Base-by-base conservation (phyloP, 2,113 vertebrate species). In the Syrmaticus mikado region DNA sequence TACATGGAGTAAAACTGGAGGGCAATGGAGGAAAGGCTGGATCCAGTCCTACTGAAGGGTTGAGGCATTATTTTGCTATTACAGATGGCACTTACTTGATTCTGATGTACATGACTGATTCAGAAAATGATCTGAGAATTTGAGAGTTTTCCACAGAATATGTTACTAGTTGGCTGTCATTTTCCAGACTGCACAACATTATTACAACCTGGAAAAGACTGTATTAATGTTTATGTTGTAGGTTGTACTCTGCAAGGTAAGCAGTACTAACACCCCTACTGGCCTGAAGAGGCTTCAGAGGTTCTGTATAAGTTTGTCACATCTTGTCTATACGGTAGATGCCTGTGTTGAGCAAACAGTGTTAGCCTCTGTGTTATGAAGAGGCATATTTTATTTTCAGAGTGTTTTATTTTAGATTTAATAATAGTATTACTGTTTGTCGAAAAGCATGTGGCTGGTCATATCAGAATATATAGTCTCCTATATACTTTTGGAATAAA, bases 391-490 rank as follows among this genome's bases (percentile, higher is more conserved):
- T 57, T 57, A 57, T 57, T 57, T 53, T 32, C 17, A 30, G 22
- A 86, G 83, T 76, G 20, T 83, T 93, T 89, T 75, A 93, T 91
- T 95, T 88, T 71, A 90, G 78, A 87, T 74, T 64, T 92, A 80
- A 72, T 92, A 92, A 85, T 75, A 52, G 8, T 53, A 46, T 79
- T 74, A 46, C 72, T 91, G 71, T 68, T 91, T 60, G 72, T 38
- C 64, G 38, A 67, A 68, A 92, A 78, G 45, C 24, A 65, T 22
- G 6, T 94, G 74, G 77, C 88, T 89, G 77, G 61, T n/a, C 32
- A 20, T 80, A 41, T 46, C 38, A 79, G 25, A 48, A 52, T 68
- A 46, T 38, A 7, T 78, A 14, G 18, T 78, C 28, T 38, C 34
- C 9, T 52, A 1, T 13, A 8, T 36, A 11, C 36, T 74, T 71